Evolutionary conservation across 2,888 invertebrate genomes (phyloP), one percentile per base, ranked within the genome.

Genomic region (Stictocephala bisonia): DNA sequence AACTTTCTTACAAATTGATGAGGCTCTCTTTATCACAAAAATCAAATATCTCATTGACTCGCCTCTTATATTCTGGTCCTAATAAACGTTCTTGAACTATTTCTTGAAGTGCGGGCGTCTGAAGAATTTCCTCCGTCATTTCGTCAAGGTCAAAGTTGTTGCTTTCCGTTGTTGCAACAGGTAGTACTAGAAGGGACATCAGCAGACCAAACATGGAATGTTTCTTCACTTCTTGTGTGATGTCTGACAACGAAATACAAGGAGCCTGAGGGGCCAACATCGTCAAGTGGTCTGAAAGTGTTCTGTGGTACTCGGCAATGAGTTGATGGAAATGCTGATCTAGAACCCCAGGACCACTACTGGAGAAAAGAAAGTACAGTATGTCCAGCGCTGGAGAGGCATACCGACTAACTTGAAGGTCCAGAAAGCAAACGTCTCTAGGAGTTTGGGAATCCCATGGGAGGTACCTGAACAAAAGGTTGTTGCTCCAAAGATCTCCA

Each of bases 361-460:
- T 78, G 18, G 79, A 78, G 75, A 77, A 78, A 9, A 79, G 60
- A 71, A 80, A 78, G 72, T 78, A 77, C 3, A 80, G 76, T 3
- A 80, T 75, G 58, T 80, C 80, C 11, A 77, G 74, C 1, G 76
- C 78, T 1, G 78, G 76, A 2, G 79, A 79, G 3, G 78, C 76
- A 71, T 78, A 80, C 15, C 80, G 58, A 18, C 76, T 72, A 44
- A 79, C 78, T 68, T 79, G 79, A n/a, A 80, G 75, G 71, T 80
- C 80, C 11, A 80, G 75, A 13, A 80, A 75, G 48, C 64, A 73
- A 13, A 76, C 76, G 15, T 75, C 73, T 1, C 64, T 74, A 3
- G 35, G 31, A 66, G 40, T 48, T 66, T 24, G 7, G 26, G 53
- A 56, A 2, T 75, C 74, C 1, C 72, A 60, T 18, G 58, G 20